Percentiles rank a stretch among this genome's conserved stretches.
Evolutionary conservation across 1,140 invertebrate genomes (phyloP).

Genomic region (Anthonomus grandis): DNA sequence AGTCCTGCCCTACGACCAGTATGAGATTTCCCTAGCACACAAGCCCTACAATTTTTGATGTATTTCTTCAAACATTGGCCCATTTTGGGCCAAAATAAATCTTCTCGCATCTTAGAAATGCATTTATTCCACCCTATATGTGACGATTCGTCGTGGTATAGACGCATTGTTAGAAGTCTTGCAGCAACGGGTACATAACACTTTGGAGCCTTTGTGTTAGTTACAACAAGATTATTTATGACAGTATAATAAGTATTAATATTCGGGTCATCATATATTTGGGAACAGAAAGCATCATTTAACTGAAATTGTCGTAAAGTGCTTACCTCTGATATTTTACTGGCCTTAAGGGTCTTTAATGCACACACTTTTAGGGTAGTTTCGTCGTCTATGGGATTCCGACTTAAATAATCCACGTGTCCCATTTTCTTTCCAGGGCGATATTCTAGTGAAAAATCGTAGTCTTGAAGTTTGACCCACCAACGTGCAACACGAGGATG

Average conservation of each 20-base stretch:
- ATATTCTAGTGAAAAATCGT: not conserved
- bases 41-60: slow-evolving; percentile 13
- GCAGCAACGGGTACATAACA: slow-evolving; percentile 19
- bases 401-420: slow-evolving; percentile 25
- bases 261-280: not conserved
- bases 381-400: too few species aligned
- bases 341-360: too few species aligned
- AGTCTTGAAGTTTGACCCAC: slow-evolving; percentile 22
- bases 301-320: slow-evolving; percentile 4
- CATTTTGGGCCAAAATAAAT: slow-evolving; percentile 14
- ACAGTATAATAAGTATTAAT: too few species aligned
- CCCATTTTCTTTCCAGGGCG: slow-evolving; percentile 27
- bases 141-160: slow-evolving; percentile 15
- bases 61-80: slow-evolving; percentile 13
- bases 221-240: slow-evolving; percentile 6
- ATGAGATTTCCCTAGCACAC: slow-evolving; percentile 12
- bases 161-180: slow-evolving; percentile 7
- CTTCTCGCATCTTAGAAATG: slow-evolving; percentile 1
- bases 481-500: slow-evolving; percentile 41
- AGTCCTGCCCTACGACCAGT: slow-evolving; percentile 4
- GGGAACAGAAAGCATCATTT: slow-evolving; percentile 1
- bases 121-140: slow-evolving; percentile 13
- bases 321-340: too few species aligned
- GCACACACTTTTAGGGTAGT: too few species aligned
- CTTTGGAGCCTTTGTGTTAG: slow-evolving; percentile 2